Base-by-base conservation (phyloP, 2,113 vertebrate species). In the Muscicapa adusta region DNA sequence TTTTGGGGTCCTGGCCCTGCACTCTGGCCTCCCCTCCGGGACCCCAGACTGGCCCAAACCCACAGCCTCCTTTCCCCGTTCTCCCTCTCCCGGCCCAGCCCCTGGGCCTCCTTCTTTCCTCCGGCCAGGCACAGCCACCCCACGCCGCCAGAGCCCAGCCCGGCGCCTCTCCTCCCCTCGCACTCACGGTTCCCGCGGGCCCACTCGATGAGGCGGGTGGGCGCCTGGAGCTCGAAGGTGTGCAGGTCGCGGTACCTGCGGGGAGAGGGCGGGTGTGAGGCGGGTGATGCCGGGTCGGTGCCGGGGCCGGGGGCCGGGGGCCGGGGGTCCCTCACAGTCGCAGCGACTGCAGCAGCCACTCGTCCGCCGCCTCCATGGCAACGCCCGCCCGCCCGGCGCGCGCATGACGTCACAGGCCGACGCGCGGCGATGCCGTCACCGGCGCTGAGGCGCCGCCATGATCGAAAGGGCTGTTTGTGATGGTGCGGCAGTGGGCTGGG, bases 141-240 rank as follows among this genome's bases (percentile, higher is more conserved):
- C 19, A 15, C 58, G 11, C 29, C 8, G 2, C 10, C 24, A 14
- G 57, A 13, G 8, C 58, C 36, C 34, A 14, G 61, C 19, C 17
- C 8, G 8, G 17, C 2, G 47, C 40, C 24, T 28, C 60, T 15
- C 18, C 18, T 28, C 15, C 33, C 42, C 57, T 42, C n/a, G 40
- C 29, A 23, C 81, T 92, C 88, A 98, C 98, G 97, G 83, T 89
- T 91, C 38, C 93, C 96, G 25, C 58, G 91, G 42, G 70, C 81
- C 97, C 98, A 98, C 34, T 98, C 98, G 9, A 98, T 96, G 29
- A 98, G 85, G 22, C 97, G 94, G 20, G 97, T 98, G 71, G 98
- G 95, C 43, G 86, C 96, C 12, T 97, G 94, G 14, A 98, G 95
- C 40, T 97, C 96, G 57, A 98, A 98, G 16, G 95, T 92, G 66